Base-by-base conservation (phyloP, 2,113 vertebrate genomes). In the Globicephala melas region DNA sequence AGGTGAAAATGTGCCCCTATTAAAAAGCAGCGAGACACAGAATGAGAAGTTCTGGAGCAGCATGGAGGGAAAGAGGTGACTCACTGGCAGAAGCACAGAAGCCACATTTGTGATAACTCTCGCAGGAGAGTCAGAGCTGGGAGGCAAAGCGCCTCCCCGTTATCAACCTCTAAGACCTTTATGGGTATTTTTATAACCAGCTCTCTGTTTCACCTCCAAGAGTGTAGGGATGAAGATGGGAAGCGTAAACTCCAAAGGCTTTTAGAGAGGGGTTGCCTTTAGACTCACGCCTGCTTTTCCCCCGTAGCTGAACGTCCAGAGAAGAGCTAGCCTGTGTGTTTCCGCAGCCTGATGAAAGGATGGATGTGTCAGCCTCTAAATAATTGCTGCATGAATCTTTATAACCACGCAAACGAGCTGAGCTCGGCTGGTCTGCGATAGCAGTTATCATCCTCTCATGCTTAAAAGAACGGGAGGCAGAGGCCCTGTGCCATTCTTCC, bases 331-430 rank as follows among this genome's bases (percentile, higher is more conserved):
- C n/a, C 0, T 50, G 74, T 20, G 36, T 71, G 1, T 91, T 95
- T 96, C 91, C 50, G 44, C 5, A n/a, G 81, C 17, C 8, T 95
- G 44, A 92, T 73, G 94, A 71, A 71, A 96, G 13, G 94, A 79
- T 33, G 55, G 15, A 21, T 50, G 55, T 88, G 47, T 91, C 55
- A 3, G 20, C 2, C 44, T 91, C 92, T 95, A 73, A 89, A 80
- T 97, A 94, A 97, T 95, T 91, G 84, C 25, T 2, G 20, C 60
- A 84, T 94, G 91, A 94, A 74, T 98, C 97, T 96, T 95, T 73
- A 89, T 95, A 96, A 94, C 95, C 89, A 62, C 81, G 74, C 55
- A 0, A 91, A 74, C 90, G 95, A 96, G 89, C 89, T 63, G 0
- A 5, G 74, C 96, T 88, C 5, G 2, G 87, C 71, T 47, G 89